Conservation (phyloP, 2,113 vertebrate genomes). For the Opisthocomus hoazin region DNA sequence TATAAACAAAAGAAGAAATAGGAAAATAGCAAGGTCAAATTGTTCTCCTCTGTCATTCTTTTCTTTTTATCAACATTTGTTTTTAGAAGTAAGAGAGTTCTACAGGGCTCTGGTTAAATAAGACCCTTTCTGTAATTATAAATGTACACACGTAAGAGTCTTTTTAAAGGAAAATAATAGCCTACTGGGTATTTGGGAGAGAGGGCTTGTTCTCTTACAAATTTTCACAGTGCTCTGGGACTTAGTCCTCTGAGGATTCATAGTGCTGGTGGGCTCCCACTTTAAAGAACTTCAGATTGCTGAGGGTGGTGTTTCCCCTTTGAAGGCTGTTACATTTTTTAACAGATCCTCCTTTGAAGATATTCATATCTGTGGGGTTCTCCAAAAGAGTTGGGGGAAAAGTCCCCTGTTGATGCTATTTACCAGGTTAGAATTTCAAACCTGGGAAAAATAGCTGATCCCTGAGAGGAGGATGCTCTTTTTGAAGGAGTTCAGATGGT, state of each 20-base stretch:
- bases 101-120: constrained; percentile 55
- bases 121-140: constrained; percentile 59
- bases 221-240: constrained; percentile 67
- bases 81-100: constrained; percentile 40
- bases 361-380: constrained; percentile 69
- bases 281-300: constrained; percentile 76
- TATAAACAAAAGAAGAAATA: constrained; percentile 29
- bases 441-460: constrained; percentile 61
- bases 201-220: constrained; percentile 57
- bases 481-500: constrained; percentile 73
- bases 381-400: constrained; percentile 61
- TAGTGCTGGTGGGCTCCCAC: constrained; percentile 71
- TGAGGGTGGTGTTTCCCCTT: constrained; percentile 74
- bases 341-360: constrained; percentile 76
- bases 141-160: constrained; percentile 58
- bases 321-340: constrained; percentile 77
- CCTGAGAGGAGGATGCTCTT: constrained; percentile 66
- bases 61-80: constrained; percentile 47
- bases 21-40: neutral
- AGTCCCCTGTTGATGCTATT: constrained; percentile 69
- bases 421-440: constrained; percentile 71
- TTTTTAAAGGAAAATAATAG: constrained; percentile 65
- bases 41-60: constrained; percentile 44
- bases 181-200: constrained; percentile 47
- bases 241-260: constrained; percentile 56